Conservation (phyloP, 1,140 invertebrate genomes). For the Drosophila equinoxialis region DNA sequence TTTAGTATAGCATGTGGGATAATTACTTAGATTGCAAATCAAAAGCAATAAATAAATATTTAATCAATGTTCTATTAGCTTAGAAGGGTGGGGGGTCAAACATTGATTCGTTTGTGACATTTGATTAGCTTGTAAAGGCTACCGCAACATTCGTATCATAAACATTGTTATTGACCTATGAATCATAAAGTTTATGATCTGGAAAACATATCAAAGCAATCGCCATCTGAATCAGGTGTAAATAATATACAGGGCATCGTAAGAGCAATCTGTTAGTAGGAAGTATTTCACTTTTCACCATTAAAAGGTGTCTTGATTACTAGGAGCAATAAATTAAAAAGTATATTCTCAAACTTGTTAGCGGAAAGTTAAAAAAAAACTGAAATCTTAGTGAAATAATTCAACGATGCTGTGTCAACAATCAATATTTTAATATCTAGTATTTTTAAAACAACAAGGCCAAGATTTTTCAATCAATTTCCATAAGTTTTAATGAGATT, state of each 20-base stretch:
- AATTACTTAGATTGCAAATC: slow-evolving; percentile 46
- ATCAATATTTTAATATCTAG: too few relatives aligned
- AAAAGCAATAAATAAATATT: slow-evolving; percentile 63
- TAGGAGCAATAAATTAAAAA: too few relatives aligned
- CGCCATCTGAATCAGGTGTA: too few relatives aligned
- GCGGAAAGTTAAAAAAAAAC: too few relatives aligned
- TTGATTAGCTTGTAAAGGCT: not conserved
- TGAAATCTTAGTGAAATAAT: too few relatives aligned
- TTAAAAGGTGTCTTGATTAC: not conserved
- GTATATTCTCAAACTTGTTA: too few relatives aligned
- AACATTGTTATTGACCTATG: too few relatives aligned
- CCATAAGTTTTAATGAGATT: not conserved
- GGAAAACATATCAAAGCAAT: too few relatives aligned
- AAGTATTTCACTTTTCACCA: not conserved
- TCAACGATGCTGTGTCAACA: too few relatives aligned
- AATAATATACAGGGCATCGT: too few relatives aligned
- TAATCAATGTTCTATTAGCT: slow-evolving; percentile 40
- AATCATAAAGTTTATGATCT: too few relatives aligned
- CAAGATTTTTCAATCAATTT: not conserved
- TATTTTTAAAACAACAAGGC: not conserved
- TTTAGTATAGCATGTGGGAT: slow-evolving; percentile 33
- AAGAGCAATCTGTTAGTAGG: not conserved
- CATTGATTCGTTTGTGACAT: not conserved
- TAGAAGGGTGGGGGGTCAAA: not conserved
- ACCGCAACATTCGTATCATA: not conserved